Conservation (phyloP, 1,140 invertebrate genomes). For the Pogonomyrmex californicus region DNA sequence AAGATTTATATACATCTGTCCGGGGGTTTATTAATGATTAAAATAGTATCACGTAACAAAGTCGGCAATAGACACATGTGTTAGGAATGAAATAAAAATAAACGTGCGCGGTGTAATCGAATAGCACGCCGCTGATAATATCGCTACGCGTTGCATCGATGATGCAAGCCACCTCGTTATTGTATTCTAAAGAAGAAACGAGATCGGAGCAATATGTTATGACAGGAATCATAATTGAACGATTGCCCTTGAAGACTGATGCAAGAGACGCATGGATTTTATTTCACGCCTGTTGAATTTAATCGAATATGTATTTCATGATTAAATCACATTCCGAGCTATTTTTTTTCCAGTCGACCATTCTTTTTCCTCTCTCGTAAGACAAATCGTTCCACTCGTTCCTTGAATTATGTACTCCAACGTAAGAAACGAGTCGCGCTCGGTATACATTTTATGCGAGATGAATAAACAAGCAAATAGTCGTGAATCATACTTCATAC, state of each 20-base stretch:
- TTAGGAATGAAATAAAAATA: constrained; percentile 25
- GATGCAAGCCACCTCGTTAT: constrained; percentile 34
- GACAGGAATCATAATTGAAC: constrained; percentile 20
- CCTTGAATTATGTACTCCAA: not conserved
- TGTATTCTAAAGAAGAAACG: not conserved
- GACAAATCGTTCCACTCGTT: constrained; percentile 21
- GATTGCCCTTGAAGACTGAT: constrained; percentile 11
- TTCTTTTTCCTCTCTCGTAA: constrained; percentile 9
- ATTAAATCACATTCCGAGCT: constrained; percentile 24
- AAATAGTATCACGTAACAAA: constrained; percentile 28
- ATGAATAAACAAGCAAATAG: constrained; percentile 29
- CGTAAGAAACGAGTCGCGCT: constrained; percentile 12
- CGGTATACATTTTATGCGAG: constrained; percentile 20
- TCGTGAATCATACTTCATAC: constrained; percentile 43
- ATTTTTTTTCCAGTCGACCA: constrained; percentile 16
- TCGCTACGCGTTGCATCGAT: not conserved
- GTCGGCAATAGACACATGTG: not conserved
- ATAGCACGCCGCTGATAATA: constrained; percentile 9
- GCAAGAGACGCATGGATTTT: not conserved
- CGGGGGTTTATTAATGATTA: not conserved
- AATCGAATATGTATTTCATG: constrained; percentile 19
- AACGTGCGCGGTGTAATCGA: constrained; percentile 22
- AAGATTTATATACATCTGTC: not conserved
- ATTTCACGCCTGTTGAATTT: constrained; percentile 29
- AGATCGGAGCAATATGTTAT: constrained; percentile 3